Percentiles rank a stretch among this genome's conserved stretches.
Evolutionary conservation across 1,140 invertebrate genomes (phyloP).

Genomic region (Hesperophylax magnus): DNA sequence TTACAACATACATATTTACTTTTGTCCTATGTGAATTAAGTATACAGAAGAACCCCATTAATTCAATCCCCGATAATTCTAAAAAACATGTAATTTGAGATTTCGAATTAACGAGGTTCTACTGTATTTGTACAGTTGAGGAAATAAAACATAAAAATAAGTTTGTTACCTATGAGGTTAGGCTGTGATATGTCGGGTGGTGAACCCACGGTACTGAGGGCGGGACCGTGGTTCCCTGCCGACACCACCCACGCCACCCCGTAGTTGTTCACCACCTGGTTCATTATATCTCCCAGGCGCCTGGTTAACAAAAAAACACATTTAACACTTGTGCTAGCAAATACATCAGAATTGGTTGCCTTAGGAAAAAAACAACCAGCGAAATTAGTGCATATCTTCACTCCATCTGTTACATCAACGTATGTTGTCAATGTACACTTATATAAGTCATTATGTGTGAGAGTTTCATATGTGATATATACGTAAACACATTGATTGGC

Average conservation of each 20-base stretch:
- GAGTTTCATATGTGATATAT: no score
- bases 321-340: background rate
- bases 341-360: background rate
- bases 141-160: background rate
- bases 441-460: no score
- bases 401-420: background rate
- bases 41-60: no score
- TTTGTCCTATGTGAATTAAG: no score
- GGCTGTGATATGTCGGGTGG: slow-evolving; percentile 90
- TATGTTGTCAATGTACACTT: no score
- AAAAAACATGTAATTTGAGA: no score
- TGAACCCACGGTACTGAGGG: slow-evolving; percentile 91
- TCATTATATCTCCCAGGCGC: slow-evolving; percentile 87
- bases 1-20: no score
- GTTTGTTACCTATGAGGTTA: slow-evolving; percentile 80
- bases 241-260: slow-evolving; percentile 93
- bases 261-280: slow-evolving; percentile 93
- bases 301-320: slow-evolving; percentile 64
- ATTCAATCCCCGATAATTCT: no score
- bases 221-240: slow-evolving; percentile 96
- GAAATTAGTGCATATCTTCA: background rate
- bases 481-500: no score
- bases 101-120: no score
- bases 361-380: background rate
- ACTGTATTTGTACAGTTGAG: no score